Percentiles rank a stretch among this genome's conserved stretches.
Evolutionary conservation across 1,140 invertebrate genomes (phyloP).

Genomic region (Drosophila tristis): DNA sequence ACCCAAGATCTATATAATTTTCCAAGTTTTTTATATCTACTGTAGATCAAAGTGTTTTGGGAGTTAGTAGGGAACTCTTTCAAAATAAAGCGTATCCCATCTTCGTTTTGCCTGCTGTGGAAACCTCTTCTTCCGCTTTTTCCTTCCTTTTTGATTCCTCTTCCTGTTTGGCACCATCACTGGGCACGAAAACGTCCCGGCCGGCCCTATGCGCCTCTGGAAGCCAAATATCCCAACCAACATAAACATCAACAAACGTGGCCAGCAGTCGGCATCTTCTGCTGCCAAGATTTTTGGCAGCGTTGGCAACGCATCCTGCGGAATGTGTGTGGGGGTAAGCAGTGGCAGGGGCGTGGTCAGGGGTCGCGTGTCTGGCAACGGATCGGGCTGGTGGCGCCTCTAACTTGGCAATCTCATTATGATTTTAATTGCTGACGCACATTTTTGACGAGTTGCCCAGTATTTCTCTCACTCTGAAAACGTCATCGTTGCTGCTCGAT

Average conservation of each 20-base stretch:
- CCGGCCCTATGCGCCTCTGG: constrained; percentile 13
- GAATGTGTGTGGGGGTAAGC: constrained; percentile 34
- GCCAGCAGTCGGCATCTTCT: constrained; percentile 40
- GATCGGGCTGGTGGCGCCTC: constrained; percentile 52
- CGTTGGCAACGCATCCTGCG: constrained; percentile 76
- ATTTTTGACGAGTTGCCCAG: constrained; percentile 81
- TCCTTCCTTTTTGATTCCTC: neutral
- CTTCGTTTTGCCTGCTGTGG: neutral
- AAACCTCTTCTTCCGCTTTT: constrained; percentile 5
- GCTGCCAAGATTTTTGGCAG: constrained; percentile 73
- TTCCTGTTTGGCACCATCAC: constrained; percentile 19
- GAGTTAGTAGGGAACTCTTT: no score
- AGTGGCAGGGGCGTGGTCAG: constrained; percentile 38
- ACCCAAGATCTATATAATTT: no score
- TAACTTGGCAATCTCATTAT: constrained; percentile 79
- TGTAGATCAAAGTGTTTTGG: no score
- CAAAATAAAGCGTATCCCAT: constrained; percentile 14
- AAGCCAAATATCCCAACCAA: constrained; percentile 26
- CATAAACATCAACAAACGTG: constrained; percentile 73
- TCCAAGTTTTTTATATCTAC: no score
- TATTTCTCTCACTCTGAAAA: constrained; percentile 41
- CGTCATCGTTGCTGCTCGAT: constrained; percentile 65
- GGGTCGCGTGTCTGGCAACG: constrained; percentile 61
- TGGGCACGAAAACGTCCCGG: neutral
- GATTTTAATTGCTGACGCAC: constrained; percentile 83